Evolutionary conservation across 2,113 vertebrate genomes (phyloP), one percentile per base, ranked within the genome.

Genomic region (Carettochelys insculpta): DNA sequence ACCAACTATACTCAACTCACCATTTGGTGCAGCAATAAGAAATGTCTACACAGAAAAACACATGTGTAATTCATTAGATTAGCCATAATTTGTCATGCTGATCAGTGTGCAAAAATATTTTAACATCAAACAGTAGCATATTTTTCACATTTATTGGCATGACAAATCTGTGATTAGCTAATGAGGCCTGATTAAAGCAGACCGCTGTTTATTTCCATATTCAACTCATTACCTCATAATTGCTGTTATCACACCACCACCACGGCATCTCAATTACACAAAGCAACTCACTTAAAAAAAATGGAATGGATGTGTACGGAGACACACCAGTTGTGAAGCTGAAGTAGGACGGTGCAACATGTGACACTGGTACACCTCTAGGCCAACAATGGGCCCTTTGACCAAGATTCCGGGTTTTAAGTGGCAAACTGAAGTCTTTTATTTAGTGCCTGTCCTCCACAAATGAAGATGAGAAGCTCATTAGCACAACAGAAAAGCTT

Each of bases 121-220:
- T 73, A 80, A 76, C 45, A 71, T n/a, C 52, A 29, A 71, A 83
- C 4, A 24, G 29, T 51, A 58, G 20, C 81, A 52, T 58, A 43
- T 38, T 90, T 75, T 90, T 90, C 53, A 81, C 38, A 48, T 91
- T 83, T 90, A 89, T 31, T 87, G 80, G 85, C 79, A 51, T 80
- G 79, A 91, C 38, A 94, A 86, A 86, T 92, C 75, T 47, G 51
- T 71, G 81, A 85, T 94, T 94, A 93, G 29, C 29, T 61, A 90
- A 88, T 41, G 54, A 91, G 77, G 75, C 19, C 85, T n/a, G 54
- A 92, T 86, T 92, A 83, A 90, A 88, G 47, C 29, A 92, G 94
- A 83, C 83, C 29, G 17, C 14, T 88, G 22, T 53, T 90, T 94
- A 76, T 31, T 80, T 88, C 45, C 16, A 17, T 54, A 88, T 48